Evolutionary conservation across 2,888 invertebrate genomes (phyloP), one percentile per base, ranked within the genome.

Genomic region (Oxyscelio sp.): DNA sequence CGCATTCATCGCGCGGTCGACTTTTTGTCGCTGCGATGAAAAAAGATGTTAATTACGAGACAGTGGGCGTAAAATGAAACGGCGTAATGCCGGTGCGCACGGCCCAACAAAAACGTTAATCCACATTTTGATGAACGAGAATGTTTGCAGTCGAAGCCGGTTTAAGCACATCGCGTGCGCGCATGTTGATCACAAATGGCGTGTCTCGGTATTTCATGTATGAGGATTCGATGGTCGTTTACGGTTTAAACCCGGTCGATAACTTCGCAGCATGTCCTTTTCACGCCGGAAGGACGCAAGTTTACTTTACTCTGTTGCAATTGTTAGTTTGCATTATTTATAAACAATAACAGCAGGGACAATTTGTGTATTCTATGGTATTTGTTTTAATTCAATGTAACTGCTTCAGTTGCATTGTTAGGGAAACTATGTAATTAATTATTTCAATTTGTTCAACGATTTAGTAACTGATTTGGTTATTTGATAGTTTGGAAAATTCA

Each of bases 71-170:
- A 73, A 82, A 82, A 56, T 40, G 58, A 56, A 43, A 48, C 68
- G 43, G 38, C 56, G 61, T 45, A 59, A 70, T 40, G 52, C 5
- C 50, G 15, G 15, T 50, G 21, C 50, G 50, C 40, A n/a, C n/a
- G n/a, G 34, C 22, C 24, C 11, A 19, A 3, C 70, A 73, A 75
- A 75, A 82, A 77, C 48, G 58, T 63, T 77, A 77, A 82, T 82
- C 75, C 75, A 71, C 63, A 38, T 75, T 82, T 65, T 82, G 75
- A 82, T 82, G 82, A 38, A 77, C 70, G 45, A 82, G 65, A 59
- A 58, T 34, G 50, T 45, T 71, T 45, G 59, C 58, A 31, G 59
- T 52, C 66, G 58, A 43, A 79, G 38, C 17, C 68, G 56, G 40
- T 24, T 56, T 50, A 22, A 54, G 54, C 31, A 34, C 58, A 74